phyloP scores from a whole-genome alignment of 2,113 vertebrate species.

The Eretmochelys imbricata region DNA sequence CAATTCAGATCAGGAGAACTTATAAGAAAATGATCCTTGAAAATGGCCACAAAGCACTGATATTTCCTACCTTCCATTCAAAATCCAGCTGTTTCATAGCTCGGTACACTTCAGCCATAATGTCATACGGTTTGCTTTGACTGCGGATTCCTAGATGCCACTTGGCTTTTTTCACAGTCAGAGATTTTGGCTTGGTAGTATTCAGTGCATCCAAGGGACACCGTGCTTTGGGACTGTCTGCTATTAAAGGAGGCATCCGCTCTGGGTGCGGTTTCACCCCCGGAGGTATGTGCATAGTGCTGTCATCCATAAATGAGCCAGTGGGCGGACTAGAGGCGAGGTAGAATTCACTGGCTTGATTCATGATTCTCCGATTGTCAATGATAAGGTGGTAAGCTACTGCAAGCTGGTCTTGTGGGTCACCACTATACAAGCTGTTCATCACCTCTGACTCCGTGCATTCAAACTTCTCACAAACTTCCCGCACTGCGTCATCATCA shows the following conservation, averaged over 20 bases:
- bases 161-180: conserved; percentile 97
- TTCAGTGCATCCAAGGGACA: conserved; percentile 96
- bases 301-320: conserved; percentile 96
- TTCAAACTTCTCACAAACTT: conserved; percentile 98
- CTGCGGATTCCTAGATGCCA: conserved; percentile 99
- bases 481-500: conserved; percentile 94
- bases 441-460: conserved; percentile 93
- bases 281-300: conserved; percentile 87
- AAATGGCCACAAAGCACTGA: not conserved
- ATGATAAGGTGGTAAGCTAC: conserved; percentile 98
- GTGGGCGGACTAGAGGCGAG: conserved; percentile 96
- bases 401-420: conserved; percentile 96
- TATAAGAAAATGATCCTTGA: not conserved
- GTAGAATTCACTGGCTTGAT: conserved; percentile 99
- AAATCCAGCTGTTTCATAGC: conserved; percentile 96
- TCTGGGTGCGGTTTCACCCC: conserved; percentile 96
- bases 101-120: conserved; percentile 98
- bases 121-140: conserved; percentile 96
- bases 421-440: conserved; percentile 94
- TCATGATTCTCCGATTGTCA: conserved; percentile 98
- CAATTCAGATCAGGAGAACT: not conserved
- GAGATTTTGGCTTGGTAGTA: conserved; percentile 94
- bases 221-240: conserved; percentile 93
- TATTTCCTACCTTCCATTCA: conserved; percentile 94
- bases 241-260: conserved; percentile 94